These are phyloP conservation scores for Solea senegalensis DNA, from an alignment of 2,113 vertebrate genomes.

Conservation along the genomic window DNA sequence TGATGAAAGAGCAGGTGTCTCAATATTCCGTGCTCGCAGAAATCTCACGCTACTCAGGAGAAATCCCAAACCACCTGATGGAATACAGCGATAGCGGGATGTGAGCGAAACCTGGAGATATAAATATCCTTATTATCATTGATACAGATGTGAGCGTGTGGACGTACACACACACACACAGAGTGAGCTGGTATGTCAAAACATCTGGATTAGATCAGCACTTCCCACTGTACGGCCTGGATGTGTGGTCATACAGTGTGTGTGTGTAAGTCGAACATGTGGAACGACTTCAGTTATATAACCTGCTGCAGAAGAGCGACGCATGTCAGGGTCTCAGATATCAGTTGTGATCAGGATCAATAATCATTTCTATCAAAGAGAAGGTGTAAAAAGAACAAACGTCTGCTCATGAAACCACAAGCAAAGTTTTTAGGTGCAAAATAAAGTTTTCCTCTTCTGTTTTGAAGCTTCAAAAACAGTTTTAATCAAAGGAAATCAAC, in stretches of 20 bases:
- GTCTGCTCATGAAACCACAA: too few species aligned
- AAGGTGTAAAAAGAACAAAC: too few species aligned
- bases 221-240: slow-evolving; percentile 51
- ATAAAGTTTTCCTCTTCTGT: too few species aligned
- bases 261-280: slow-evolving; percentile 2
- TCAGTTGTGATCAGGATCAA: too few species aligned
- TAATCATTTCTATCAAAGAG: too few species aligned
- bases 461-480: too few species aligned
- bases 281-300: too few species aligned
- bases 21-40: slow-evolving; percentile 13
- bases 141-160: slow-evolving; percentile 19
- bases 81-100: slow-evolving; percentile 42
- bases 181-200: slow-evolving; percentile 34
- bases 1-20: slow-evolving; percentile 24
- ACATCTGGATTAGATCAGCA: slow-evolving; percentile 79
- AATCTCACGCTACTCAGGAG: slow-evolving; percentile 30
- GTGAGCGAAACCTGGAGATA: slow-evolving; percentile 22
- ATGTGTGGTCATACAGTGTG: slow-evolving; percentile 68
- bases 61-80: slow-evolving; percentile 33
- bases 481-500: too few species aligned
- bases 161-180: slow-evolving; percentile 14
- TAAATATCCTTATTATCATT: slow-evolving; percentile 23
- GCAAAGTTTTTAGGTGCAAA: too few species aligned
- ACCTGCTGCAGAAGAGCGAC: too few species aligned
- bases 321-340: too few species aligned